Evolutionary conservation across 2,797 vertebrate genomes (phyloP).

Genomic region (Chelon auratus): DNA sequence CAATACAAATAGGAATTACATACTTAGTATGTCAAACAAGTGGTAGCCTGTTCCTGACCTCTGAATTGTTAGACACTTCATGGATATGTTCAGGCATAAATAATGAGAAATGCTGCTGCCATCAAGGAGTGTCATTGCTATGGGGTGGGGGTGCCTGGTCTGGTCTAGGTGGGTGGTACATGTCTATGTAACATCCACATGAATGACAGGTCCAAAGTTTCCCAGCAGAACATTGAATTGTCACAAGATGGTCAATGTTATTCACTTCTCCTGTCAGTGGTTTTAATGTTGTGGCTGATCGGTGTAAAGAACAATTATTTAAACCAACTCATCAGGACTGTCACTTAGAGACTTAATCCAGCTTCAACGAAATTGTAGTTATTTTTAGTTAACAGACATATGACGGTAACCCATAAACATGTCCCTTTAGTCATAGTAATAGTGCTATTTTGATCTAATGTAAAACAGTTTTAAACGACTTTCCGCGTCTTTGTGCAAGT

Average conservation of each 20-base stretch:
- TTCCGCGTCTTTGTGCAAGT: background rate
- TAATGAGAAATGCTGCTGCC: too few species aligned
- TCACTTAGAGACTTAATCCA: slow-evolving; percentile 1
- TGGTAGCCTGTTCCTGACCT: background rate
- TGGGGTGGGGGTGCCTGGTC: too few species aligned
- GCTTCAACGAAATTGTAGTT: background rate
- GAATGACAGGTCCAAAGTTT: too few species aligned
- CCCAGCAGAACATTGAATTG: too few species aligned
- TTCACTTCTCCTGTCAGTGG: too few species aligned
- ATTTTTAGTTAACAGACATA: background rate
- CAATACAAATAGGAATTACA: background rate
- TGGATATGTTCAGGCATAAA: background rate
- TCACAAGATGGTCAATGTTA: too few species aligned
- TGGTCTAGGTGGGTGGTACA: background rate
- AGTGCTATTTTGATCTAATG: too few species aligned
- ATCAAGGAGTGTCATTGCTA: too few species aligned
- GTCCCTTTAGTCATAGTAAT: background rate
- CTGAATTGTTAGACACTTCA: background rate
- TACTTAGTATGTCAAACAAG: background rate
- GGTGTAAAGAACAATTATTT: slow-evolving; percentile 20
- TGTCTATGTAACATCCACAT: background rate
- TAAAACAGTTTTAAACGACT: background rate
- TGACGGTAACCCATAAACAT: background rate
- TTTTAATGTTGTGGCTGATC: too few species aligned
- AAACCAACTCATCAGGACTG: background rate